Percentiles rank a stretch among this genome's conserved stretches.
Evolutionary conservation across 2,888 invertebrate species (phyloP).

Genomic region (Drosophila ustulata): DNA sequence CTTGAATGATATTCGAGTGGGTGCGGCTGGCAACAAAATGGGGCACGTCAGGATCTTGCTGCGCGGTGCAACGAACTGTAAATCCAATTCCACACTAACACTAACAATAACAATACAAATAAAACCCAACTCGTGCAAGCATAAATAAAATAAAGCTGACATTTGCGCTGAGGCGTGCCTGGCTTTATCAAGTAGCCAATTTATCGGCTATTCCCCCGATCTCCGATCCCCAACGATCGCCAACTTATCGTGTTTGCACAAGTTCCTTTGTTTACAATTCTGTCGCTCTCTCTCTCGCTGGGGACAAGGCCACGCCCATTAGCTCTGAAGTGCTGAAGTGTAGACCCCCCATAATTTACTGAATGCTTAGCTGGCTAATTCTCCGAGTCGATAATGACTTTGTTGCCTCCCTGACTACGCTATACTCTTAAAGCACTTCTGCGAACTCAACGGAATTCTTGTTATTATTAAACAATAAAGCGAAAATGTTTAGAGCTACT

Average conservation of each 20-base stretch:
- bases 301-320: constrained; percentile 9
- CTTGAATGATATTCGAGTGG: constrained; percentile 66
- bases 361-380: constrained; percentile 5
- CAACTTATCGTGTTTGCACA: constrained; percentile 17
- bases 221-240: constrained; percentile 11
- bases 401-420: neutral
- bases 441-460: neutral
- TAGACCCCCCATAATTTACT: neutral
- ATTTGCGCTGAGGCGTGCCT: constrained; percentile 39
- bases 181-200: constrained; percentile 47
- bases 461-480: neutral
- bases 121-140: constrained; percentile 10
- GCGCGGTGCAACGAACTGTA: constrained; percentile 68
- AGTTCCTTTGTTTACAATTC: constrained; percentile 33
- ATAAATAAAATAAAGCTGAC: constrained; percentile 42
- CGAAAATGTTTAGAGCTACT: neutral
- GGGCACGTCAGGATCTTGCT: constrained; percentile 33
- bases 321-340: constrained; percentile 2
- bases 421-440: neutral
- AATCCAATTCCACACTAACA: constrained; percentile 23
- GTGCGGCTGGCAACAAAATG: constrained; percentile 33
- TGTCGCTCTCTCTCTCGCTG: constrained; percentile 23
- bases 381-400: neutral
- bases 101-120: constrained; percentile 7
- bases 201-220: constrained; percentile 18